These are phyloP conservation scores for Metopia argyrocephala DNA, from an alignment of 2,888 invertebrate species.

Conservation along the genomic window DNA sequence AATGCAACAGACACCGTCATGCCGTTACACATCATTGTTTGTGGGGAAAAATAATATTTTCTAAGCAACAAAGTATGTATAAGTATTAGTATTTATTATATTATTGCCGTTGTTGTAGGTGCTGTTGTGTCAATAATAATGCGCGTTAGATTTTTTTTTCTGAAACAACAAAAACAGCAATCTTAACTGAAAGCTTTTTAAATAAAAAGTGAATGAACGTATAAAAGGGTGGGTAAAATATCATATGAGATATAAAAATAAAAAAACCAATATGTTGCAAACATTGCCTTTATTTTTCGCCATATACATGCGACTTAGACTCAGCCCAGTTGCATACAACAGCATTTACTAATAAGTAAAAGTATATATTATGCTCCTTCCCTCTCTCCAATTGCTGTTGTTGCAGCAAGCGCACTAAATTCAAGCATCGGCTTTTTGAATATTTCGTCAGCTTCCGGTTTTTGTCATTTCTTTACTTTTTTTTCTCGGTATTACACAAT, in stretches of 20 bases:
- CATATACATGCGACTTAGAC: conserved; percentile 48
- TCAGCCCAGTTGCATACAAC: conserved; percentile 69
- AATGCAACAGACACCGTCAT: conserved; percentile 1
- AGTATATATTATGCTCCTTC: conserved; percentile 56
- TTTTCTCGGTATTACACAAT: conserved; percentile 24
- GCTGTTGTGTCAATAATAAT: conserved; percentile 43
- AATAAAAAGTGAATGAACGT: conserved; percentile 54
- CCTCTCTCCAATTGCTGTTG: conserved; percentile 26
- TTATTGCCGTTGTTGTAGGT: conserved; percentile 14
- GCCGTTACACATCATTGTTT: not conserved
- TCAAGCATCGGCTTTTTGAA: conserved; percentile 71
- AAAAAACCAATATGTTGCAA: not conserved
- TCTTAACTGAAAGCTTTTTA: conserved; percentile 6
- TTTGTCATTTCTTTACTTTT: conserved; percentile 8
- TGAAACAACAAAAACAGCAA: conserved; percentile 13
- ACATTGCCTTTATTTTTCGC: conserved; percentile 7
- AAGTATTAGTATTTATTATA: conserved; percentile 1
- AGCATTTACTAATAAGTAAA: conserved; percentile 10
- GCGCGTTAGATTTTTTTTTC: conserved; percentile 44
- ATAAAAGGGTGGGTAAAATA: conserved; percentile 48
- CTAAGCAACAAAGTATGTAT: not conserved
- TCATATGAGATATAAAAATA: not conserved
- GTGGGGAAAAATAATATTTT: not conserved
- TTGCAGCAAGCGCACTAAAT: conserved; percentile 61
- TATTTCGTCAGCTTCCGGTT: conserved; percentile 76